A percentile compares a stretch with the other conserved stretches of the same genome.
Evolutionary conservation across 2,113 vertebrate genomes (phyloP).

Genomic region (Sisor rabdophorus): DNA sequence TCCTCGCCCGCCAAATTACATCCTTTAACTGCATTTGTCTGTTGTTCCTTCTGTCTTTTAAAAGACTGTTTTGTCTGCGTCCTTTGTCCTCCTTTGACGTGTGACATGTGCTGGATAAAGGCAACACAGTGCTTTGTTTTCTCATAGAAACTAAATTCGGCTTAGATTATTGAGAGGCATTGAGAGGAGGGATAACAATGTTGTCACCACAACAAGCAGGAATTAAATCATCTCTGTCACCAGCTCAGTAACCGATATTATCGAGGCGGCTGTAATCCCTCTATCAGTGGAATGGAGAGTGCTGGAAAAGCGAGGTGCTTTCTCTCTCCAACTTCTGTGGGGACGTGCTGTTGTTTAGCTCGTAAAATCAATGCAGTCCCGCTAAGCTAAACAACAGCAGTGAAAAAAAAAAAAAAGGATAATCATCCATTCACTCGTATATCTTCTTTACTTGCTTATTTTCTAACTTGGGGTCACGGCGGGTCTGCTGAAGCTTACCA

Average conservation of each 20-base stretch:
- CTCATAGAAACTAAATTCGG: constrained; percentile 9
- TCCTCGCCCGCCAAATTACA: constrained; percentile 35
- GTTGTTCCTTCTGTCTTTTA: constrained; percentile 31
- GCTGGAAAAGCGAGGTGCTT: too few species aligned
- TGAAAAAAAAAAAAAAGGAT: too few species aligned
- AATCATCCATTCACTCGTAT: too few species aligned
- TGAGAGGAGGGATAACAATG: constrained; percentile 30
- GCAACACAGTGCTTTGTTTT: constrained; percentile 2
- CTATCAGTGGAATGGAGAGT: not conserved
- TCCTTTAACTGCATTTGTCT: constrained; percentile 11
- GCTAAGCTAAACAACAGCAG: not conserved
- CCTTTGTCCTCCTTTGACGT: constrained; percentile 32
- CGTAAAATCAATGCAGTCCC: not conserved
- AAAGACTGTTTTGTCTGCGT: constrained; percentile 33
- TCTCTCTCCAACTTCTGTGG: not conserved
- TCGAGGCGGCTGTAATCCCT: not conserved
- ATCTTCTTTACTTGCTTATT: too few species aligned
- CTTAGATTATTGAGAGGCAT: constrained; percentile 1
- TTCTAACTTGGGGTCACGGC: too few species aligned
- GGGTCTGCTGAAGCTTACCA: too few species aligned
- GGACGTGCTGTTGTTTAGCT: too few species aligned
- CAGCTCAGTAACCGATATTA: constrained; percentile 47
- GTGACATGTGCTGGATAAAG: constrained; percentile 13
- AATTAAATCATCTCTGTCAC: constrained; percentile 54
- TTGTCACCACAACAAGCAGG: constrained; percentile 48